phyloP scores from a whole-genome alignment of 2,113 vertebrate species.

The Crotophaga sulcirostris region DNA sequence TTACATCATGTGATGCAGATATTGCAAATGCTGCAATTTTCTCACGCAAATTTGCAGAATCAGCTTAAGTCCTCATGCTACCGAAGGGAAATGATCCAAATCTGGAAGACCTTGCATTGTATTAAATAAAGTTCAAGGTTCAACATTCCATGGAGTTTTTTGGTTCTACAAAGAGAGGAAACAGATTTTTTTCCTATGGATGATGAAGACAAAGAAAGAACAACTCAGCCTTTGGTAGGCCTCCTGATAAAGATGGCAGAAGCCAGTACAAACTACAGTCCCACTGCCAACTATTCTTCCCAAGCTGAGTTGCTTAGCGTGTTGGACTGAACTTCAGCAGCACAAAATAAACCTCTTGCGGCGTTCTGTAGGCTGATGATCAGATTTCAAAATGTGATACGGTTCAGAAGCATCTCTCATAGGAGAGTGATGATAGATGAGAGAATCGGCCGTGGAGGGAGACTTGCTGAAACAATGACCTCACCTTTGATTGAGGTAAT shows the following conservation, averaged over 20 bases:
- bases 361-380: constrained; percentile 8
- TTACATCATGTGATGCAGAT: not conserved
- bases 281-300: constrained; percentile 30
- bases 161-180: constrained; percentile 29
- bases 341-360: constrained; percentile 16
- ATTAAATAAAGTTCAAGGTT: constrained; percentile 15
- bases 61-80: not conserved
- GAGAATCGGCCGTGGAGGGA: not conserved
- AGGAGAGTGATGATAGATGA: not conserved
- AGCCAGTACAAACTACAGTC: constrained; percentile 21
- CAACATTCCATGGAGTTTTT: constrained; percentile 12
- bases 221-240: constrained; percentile 10
- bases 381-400: constrained; percentile 5
- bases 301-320: not conserved
- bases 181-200: constrained; percentile 14
- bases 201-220: constrained; percentile 38
- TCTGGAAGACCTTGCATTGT: constrained; percentile 1
- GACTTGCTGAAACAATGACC: constrained; percentile 27
- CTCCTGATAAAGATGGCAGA: constrained; percentile 17
- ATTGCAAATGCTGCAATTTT: not conserved
- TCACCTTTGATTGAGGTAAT: constrained; percentile 38
- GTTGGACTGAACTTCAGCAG: constrained; percentile 18
- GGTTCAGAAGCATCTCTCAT: constrained; percentile 5
- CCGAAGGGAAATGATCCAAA: not conserved
- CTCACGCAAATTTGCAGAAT: not conserved